Evolutionary conservation across 2,888 invertebrate genomes (phyloP).

Genomic region (Lathronympha strigana): DNA sequence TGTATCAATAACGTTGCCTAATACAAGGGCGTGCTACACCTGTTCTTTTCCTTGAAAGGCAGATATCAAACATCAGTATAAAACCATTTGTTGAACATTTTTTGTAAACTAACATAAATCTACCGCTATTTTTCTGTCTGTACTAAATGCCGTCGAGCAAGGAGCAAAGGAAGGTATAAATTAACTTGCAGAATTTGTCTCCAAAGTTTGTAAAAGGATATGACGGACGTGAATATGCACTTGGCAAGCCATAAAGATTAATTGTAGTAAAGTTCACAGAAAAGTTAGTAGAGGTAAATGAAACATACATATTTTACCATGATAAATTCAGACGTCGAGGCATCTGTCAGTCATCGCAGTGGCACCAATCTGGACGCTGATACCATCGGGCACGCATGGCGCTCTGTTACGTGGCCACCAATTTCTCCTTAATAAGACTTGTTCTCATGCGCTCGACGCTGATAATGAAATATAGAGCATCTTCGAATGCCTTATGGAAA

Average conservation of each 20-base stretch:
- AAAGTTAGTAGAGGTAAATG: too few species aligned
- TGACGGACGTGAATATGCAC: not conserved
- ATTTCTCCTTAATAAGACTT: constrained; percentile 73
- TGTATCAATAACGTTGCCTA: constrained; percentile 16
- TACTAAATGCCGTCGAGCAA: not conserved
- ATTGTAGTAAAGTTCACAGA: too few species aligned
- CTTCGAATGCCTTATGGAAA: constrained; percentile 19
- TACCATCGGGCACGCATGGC: constrained; percentile 66
- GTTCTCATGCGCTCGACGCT: constrained; percentile 65
- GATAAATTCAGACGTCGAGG: too few species aligned
- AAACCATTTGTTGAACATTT: not conserved
- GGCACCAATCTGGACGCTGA: constrained; percentile 61
- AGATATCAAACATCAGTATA: not conserved
- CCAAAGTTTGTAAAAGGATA: not conserved
- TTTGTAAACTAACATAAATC: too few species aligned
- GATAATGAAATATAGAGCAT: constrained; percentile 35
- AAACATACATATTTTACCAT: too few species aligned
- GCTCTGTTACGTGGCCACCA: constrained; percentile 70
- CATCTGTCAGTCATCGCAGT: constrained; percentile 22
- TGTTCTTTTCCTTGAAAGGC: not conserved
- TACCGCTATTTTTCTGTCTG: too few species aligned
- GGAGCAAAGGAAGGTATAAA: not conserved
- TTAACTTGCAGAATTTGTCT: not conserved
- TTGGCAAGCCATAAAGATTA: not conserved
- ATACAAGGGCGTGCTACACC: constrained; percentile 6